Conservation (phyloP, 1,140 invertebrate genomes). For the Forficula auricularia region DNA sequence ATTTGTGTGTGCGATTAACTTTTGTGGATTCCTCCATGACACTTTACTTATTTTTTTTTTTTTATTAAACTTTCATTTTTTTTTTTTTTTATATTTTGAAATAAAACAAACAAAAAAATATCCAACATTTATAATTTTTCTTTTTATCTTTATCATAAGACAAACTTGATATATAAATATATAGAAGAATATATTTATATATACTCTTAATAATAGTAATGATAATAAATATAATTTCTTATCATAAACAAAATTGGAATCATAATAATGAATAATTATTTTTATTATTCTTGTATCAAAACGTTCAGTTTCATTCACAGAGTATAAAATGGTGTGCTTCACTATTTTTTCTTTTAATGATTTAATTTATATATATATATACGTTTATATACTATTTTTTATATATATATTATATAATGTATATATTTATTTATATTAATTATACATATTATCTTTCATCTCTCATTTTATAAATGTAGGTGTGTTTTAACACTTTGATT, state of each 20-base stretch:
- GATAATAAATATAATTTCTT: neutral
- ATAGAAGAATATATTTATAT: constrained; percentile 9
- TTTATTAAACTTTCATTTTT: no score
- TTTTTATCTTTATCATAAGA: no score
- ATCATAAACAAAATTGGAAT: neutral
- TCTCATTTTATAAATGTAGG: neutral
- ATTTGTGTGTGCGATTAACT: no score
- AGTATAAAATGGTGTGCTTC: constrained; percentile 6
- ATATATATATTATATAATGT: neutral
- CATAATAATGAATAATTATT: constrained; percentile 3
- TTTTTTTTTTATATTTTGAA: no score
- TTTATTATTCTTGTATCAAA: constrained; percentile 10
- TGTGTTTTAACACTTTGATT: no score
- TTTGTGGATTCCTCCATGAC: no score
- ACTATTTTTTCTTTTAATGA: constrained; percentile 1
- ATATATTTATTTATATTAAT: neutral
- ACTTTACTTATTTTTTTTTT: no score
- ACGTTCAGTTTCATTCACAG: constrained; percentile 4
- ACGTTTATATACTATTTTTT: constrained; percentile 5
- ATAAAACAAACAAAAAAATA: no score
- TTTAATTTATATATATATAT: constrained; percentile 1
- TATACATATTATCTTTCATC: neutral
- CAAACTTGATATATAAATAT: constrained; percentile 1
- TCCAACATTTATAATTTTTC: no score
- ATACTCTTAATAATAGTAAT: constrained; percentile 4